Evolutionary conservation across 1,140 invertebrate species (phyloP).

Genomic region (Drosophila kurseongensis): DNA sequence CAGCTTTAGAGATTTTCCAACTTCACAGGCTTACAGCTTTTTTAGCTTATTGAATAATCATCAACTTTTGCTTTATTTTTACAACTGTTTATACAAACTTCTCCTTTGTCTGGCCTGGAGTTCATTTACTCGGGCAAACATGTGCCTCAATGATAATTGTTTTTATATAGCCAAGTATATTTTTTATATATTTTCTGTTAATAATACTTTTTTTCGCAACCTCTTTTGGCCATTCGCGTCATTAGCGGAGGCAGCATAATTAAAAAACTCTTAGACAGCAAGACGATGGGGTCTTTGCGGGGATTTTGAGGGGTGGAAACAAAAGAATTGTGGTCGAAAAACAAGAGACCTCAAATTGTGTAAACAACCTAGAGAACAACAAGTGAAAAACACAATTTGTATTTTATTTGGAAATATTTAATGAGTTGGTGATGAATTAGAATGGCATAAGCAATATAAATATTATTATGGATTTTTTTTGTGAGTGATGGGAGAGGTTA

Average conservation of each 20-base stretch:
- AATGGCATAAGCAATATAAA: constrained; percentile 19
- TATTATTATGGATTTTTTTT: constrained; percentile 16
- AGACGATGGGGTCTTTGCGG: background rate
- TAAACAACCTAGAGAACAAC: constrained; percentile 36
- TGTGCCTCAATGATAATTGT: constrained; percentile 58
- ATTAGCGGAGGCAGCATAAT: constrained; percentile 62
- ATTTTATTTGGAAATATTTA: constrained; percentile 62
- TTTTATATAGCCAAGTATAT: constrained; percentile 49
- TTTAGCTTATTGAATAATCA: constrained; percentile 57
- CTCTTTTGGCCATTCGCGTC: constrained; percentile 42
- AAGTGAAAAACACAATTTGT: constrained; percentile 55
- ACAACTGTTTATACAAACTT: constrained; percentile 57
- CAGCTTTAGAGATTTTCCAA: constrained; percentile 6
- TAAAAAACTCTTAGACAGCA: constrained; percentile 69
- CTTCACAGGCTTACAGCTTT: constrained; percentile 7
- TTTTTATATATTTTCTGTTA: constrained; percentile 36
- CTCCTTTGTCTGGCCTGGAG: constrained; percentile 41
- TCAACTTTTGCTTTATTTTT: constrained; percentile 45
- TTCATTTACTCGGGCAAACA: constrained; percentile 63
- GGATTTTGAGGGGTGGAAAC: constrained; percentile 18
- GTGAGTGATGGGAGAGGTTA: background rate
- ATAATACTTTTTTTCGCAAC: constrained; percentile 59
- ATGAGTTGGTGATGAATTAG: constrained; percentile 51
- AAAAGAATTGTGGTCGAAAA: constrained; percentile 71
- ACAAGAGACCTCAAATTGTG: constrained; percentile 38